Base-by-base conservation (phyloP, 1,140 invertebrate species). In the Olivierus martensii region DNA sequence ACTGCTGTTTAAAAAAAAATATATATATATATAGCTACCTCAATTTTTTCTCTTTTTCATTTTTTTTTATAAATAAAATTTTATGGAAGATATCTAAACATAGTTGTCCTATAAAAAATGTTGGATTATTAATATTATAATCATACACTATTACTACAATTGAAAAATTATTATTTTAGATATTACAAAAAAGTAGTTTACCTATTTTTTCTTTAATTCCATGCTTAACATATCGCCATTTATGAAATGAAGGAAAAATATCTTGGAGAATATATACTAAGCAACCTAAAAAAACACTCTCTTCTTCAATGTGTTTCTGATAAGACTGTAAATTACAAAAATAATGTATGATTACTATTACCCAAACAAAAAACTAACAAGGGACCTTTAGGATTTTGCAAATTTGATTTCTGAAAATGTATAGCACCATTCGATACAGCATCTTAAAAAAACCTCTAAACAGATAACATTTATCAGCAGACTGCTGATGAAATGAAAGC, bases 191-290 rank as follows among this genome's bases (percentile, higher is more conserved):
- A 35, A 39, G 12, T 12, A 39, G 17, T 12, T 36, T 53, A 53
- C 55, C 51, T 41, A 57, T 38, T 17, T 51, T 46, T 22, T 52
- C 41, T 37, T 49, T 52, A 51, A 52, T 35, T 4, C 49, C 22
- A 19, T 56, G 52, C 18, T 65, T 53, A 22, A 59, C 58, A 55
- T 67, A 72, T 51, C 65, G 57, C 71, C 71, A 73, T 55, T 69
- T 70, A 38, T 67, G 62, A 57, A 67, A 69, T 17, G 59, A 62
- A 9, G 71, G 69, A 50, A 71, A 72, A 12, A 73, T 62, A 56
- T 72, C 69, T 41, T 63, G 56, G 17, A 69, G 46, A 17, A 71
- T 64, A 55, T 65, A 71, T 42, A 71, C 56, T 4, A 70, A 45
- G 52, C 60, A 61, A 12, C 68, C 63, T 42, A 65, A 61, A 12